Conservation (phyloP, 2,888 invertebrate species). For the Tachina fera region DNA sequence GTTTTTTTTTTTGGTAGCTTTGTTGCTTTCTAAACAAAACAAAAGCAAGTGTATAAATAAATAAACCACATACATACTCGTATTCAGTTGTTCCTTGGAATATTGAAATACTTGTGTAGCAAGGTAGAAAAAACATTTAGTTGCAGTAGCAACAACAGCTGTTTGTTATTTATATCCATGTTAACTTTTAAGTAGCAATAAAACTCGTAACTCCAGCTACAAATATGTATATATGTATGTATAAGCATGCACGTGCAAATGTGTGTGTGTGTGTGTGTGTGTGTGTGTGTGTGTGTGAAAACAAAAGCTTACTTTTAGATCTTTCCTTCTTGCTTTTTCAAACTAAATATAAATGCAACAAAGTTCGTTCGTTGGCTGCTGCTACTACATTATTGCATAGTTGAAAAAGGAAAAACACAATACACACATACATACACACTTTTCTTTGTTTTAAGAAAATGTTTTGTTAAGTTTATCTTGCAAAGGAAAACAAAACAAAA, state of each 20-base stretch:
- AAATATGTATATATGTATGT: not conserved
- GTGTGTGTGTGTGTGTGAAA: not conserved
- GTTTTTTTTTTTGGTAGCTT: not conserved
- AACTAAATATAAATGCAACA: slow-evolving; percentile 15
- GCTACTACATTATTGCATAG: slow-evolving; percentile 1
- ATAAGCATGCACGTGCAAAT: not conserved
- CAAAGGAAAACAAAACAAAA: slow-evolving; percentile 58
- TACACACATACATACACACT: no score
- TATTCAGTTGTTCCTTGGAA: not conserved
- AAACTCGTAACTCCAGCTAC: slow-evolving; percentile 24
- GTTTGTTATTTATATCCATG: slow-evolving; percentile 59
- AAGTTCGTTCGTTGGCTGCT: not conserved
- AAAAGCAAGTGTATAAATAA: slow-evolving; percentile 2
- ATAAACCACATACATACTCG: slow-evolving; percentile 10
- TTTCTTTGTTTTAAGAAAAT: slow-evolving; percentile 23
- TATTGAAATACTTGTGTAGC: slow-evolving; percentile 30
- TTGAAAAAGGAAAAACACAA: not conserved
- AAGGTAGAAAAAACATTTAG: not conserved
- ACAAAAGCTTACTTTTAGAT: slow-evolving; percentile 50
- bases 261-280: not conserved
- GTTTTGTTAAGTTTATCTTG: slow-evolving; percentile 64
- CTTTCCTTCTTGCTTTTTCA: not conserved
- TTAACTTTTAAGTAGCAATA: slow-evolving; percentile 66
- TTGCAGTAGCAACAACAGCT: slow-evolving; percentile 45
- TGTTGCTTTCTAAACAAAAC: not conserved